Percentiles rank a stretch among this genome's conserved stretches.
Evolutionary conservation across 2,797 vertebrate species (phyloP).

Genomic region (Sebastes dallii): DNA sequence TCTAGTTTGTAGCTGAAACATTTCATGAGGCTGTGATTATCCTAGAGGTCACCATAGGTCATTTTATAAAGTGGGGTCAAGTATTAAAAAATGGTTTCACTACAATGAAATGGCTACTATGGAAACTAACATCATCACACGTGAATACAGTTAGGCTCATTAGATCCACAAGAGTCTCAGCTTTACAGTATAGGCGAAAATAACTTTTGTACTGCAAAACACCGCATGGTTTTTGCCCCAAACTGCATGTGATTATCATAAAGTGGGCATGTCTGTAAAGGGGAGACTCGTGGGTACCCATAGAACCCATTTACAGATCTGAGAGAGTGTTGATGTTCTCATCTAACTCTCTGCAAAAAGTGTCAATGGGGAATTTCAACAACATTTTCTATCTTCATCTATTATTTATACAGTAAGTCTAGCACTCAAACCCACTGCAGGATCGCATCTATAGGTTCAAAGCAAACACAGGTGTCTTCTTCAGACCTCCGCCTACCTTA

Average conservation of each 20-base stretch:
- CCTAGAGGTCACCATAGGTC: too few relatives aligned
- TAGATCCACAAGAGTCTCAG: too few relatives aligned
- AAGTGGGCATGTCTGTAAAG: too few relatives aligned
- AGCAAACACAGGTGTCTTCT: not conserved
- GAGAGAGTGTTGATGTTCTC: not conserved
- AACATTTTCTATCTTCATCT: not conserved
- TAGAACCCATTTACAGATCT: not conserved
- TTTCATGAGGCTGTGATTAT: too few relatives aligned
- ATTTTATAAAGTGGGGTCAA: too few relatives aligned
- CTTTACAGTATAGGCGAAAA: too few relatives aligned
- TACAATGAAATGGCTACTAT: too few relatives aligned
- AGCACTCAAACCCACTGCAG: not conserved
- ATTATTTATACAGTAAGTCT: not conserved
- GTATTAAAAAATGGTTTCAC: too few relatives aligned
- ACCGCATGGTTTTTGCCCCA: accelerated
- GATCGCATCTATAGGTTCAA: not conserved
- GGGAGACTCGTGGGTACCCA: too few relatives aligned
- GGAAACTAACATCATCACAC: too few relatives aligned
- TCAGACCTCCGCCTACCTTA: not conserved
- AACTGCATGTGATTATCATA: too few relatives aligned
- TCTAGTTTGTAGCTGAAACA: accelerated
- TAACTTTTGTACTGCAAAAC: too few relatives aligned
- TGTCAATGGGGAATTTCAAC: not conserved
- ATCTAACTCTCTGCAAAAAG: not conserved
- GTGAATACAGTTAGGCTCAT: accelerated